Evolutionary conservation across 2,888 invertebrate genomes (phyloP).

Genomic region (Nymphalis urticae): DNA sequence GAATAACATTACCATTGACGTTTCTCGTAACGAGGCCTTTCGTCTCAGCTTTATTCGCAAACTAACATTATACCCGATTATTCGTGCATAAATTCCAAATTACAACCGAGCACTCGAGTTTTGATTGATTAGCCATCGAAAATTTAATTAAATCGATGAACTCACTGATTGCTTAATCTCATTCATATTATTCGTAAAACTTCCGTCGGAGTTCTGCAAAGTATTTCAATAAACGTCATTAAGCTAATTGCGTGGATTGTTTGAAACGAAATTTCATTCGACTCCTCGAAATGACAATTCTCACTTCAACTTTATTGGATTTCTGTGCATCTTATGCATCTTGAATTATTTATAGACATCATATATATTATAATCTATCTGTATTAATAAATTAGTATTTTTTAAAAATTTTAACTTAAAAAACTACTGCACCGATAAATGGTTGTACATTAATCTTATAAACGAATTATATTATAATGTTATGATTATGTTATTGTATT

Average conservation of each 20-base stretch:
- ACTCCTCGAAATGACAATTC: constrained; percentile 30
- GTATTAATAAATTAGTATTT: too few relatives aligned
- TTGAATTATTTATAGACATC: neutral
- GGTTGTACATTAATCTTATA: too few relatives aligned
- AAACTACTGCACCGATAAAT: too few relatives aligned
- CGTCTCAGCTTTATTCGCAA: neutral
- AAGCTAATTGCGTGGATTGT: constrained; percentile 52
- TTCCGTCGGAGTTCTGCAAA: constrained; percentile 43
- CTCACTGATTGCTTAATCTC: constrained; percentile 62
- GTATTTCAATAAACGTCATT: constrained; percentile 66
- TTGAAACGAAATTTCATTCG: constrained; percentile 18
- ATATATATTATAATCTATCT: neutral
- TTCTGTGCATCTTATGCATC: constrained; percentile 15
- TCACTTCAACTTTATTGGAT: constrained; percentile 24
- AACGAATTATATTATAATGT: too few relatives aligned
- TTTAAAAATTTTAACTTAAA: too few relatives aligned
- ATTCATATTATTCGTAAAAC: constrained; percentile 46
- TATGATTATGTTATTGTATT: too few relatives aligned
- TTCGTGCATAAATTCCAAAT: constrained; percentile 20
- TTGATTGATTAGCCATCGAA: constrained; percentile 42
- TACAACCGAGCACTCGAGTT: constrained; percentile 24
- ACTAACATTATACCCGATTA: constrained; percentile 17
- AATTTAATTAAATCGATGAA: constrained; percentile 52
- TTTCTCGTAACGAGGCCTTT: too few relatives aligned
- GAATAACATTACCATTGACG: too few relatives aligned